Percentiles rank a stretch among this genome's conserved stretches.
phyloP scores from a whole-genome alignment of 2,888 invertebrate genomes.

The Machimus atricapillus region DNA sequence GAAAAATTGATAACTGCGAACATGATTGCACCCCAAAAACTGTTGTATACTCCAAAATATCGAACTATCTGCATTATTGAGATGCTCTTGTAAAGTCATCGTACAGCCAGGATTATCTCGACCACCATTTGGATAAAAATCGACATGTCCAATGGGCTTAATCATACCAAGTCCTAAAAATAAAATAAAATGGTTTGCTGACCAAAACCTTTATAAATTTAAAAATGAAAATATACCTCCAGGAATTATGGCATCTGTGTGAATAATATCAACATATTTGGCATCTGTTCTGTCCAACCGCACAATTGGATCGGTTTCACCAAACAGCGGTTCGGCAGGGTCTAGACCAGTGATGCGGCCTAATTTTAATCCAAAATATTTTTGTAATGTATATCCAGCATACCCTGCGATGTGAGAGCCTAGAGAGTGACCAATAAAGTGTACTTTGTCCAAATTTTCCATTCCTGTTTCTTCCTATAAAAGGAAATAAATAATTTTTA shows the following conservation, averaged over 20 bases:
- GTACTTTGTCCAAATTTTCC: conserved; percentile 71
- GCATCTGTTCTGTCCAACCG: conserved; percentile 88
- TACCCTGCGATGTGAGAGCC: conserved; percentile 87
- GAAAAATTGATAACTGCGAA: conserved; percentile 83
- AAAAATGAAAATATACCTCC: conserved; percentile 64
- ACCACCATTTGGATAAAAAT: conserved; percentile 92
- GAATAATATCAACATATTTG: conserved; percentile 86
- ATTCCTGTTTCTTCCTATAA: conserved; percentile 67
- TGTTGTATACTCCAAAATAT: conserved; percentile 67
- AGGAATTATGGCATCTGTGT: conserved; percentile 79
- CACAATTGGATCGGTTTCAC: conserved; percentile 78
- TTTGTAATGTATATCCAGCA: conserved; percentile 78
- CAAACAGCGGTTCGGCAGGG: conserved; percentile 92
- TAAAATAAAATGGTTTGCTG: conserved; percentile 1
- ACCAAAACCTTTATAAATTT: neutral
- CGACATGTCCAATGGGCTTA: conserved; percentile 85
- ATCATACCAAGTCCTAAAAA: conserved; percentile 75
- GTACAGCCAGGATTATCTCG: conserved; percentile 77
- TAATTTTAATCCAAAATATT: conserved; percentile 72
- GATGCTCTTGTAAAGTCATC: conserved; percentile 69
- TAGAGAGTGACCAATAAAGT: conserved; percentile 86
- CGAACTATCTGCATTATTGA: conserved; percentile 68
- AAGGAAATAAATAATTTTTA: neutral
- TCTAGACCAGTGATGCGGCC: conserved; percentile 88
- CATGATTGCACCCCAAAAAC: conserved; percentile 83